Base-by-base conservation (phyloP, 2,113 vertebrate species). In the Tapirus terrestris region DNA sequence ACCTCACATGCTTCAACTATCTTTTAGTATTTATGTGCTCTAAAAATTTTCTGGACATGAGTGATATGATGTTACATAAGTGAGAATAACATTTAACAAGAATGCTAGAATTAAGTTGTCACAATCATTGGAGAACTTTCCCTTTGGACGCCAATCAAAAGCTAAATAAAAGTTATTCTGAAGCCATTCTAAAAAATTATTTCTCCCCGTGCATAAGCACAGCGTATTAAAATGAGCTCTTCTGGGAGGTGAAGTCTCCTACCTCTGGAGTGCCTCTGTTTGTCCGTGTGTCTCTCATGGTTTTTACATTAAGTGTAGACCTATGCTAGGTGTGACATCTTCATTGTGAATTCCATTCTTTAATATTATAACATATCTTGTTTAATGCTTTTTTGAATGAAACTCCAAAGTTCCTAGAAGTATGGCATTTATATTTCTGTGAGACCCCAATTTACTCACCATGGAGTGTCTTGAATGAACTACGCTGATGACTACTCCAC, bases 361-460 rank as follows among this genome's bases (percentile, higher is more conserved):
- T 60, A 67, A 65, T 33, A 79, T 75, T 56, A 31, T 45, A 84
- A 33, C n/a, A 16, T 14, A 72, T 6, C 11, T 13, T 51, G 51
- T 51, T 80, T 51, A 73, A 70, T 93, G 1, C 2, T 75, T 68
- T 73, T 68, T n/a, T 16, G 3, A 0, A 8, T 16, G 5, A 43
- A 89, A 76, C 85, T 79, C 27, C 16, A 84, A 84, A 58, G 31
- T 61, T 43, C 67, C n/a, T 43, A 11, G 3, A 80, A 23, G 8
- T 45, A 18, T 31, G 7, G 9, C 7, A 43, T 31, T 91, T n/a
- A 27, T 63, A 61, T 67, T 68, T 76, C 56, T 48, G 20, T n/a
- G 13, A n/a, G 6, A 1, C 13, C 8, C 8, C 25, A 33, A 8
- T 45, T 27, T 1, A 1, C 3, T 60, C 36, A 65, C 13, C 12